Conservation (phyloP, 2,888 invertebrate species). For the Luperina testacea region DNA sequence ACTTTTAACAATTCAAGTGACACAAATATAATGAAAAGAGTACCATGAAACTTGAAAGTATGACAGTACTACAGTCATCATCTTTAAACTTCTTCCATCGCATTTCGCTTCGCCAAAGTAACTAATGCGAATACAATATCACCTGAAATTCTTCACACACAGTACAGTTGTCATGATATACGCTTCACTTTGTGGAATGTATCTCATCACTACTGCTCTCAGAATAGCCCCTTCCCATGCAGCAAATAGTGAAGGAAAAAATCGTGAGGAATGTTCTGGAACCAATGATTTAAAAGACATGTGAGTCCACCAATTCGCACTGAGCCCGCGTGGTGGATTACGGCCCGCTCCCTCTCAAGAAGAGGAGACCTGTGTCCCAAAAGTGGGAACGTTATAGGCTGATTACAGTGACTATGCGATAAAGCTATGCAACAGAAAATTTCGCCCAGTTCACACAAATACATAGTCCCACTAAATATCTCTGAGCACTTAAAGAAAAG, state of each 20-base stretch:
- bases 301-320: not conserved
- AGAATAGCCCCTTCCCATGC: too few species aligned
- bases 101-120: not conserved
- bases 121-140: not conserved
- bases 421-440: not conserved
- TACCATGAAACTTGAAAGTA: not conserved
- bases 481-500: constrained; percentile 25
- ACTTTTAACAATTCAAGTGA: not conserved
- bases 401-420: too few species aligned
- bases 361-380: not conserved
- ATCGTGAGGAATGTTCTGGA: not conserved
- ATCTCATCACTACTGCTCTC: not conserved
- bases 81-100: not conserved
- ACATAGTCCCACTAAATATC: not conserved
- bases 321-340: not conserved
- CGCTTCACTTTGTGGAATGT: not conserved
- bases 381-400: not conserved
- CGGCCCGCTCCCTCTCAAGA: not conserved
- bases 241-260: not conserved
- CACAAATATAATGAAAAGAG: not conserved
- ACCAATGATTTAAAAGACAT: not conserved
- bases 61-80: not conserved
- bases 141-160: not conserved
- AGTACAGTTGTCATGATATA: too few species aligned
- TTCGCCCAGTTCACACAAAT: not conserved